Percentiles rank a stretch among this genome's conserved stretches.
Evolutionary conservation across 2,113 vertebrate species (phyloP).

Genomic region (Colinus virginianus): DNA sequence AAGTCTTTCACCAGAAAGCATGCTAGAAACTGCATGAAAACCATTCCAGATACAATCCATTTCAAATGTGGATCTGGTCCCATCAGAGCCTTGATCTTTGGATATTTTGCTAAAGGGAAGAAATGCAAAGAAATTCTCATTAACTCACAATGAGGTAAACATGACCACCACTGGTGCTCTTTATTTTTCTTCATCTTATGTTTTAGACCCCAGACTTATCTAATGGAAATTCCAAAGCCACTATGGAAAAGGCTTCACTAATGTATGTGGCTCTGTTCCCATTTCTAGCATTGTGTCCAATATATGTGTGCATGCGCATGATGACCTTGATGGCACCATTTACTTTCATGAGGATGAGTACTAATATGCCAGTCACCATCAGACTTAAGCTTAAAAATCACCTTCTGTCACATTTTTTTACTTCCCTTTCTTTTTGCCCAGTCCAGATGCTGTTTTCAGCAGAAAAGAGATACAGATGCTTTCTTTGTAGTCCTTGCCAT

Average conservation of each 20-base stretch:
- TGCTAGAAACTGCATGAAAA: constrained; percentile 87
- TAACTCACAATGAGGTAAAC: not conserved
- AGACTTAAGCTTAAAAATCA: not conserved
- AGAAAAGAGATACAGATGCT: not conserved
- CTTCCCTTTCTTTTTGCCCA: not conserved
- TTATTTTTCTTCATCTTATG: not conserved
- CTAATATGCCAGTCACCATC: not conserved
- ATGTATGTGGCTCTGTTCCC: not conserved
- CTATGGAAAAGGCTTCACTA: not conserved
- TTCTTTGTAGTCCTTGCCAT: not conserved
- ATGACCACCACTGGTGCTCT: not conserved
- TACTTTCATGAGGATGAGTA: not conserved
- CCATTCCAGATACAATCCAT: constrained; percentile 93
- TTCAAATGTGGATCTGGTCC: constrained; percentile 92
- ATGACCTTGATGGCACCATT: not conserved
- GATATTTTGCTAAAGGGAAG: constrained; percentile 89
- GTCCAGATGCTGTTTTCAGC: not conserved
- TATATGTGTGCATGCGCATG: too few relatives aligned
- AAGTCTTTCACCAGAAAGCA: constrained; percentile 88
- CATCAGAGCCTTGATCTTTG: constrained; percentile 95
- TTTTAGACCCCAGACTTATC: not conserved
- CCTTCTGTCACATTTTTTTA: not conserved
- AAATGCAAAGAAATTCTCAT: constrained; percentile 15
- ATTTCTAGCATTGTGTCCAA: not conserved
- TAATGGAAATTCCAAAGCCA: not conserved